A percentile compares a stretch with the other conserved stretches of the same genome.
Evolutionary conservation across 2,797 vertebrate species (phyloP).

Genomic region (Sparidentex hasta): DNA sequence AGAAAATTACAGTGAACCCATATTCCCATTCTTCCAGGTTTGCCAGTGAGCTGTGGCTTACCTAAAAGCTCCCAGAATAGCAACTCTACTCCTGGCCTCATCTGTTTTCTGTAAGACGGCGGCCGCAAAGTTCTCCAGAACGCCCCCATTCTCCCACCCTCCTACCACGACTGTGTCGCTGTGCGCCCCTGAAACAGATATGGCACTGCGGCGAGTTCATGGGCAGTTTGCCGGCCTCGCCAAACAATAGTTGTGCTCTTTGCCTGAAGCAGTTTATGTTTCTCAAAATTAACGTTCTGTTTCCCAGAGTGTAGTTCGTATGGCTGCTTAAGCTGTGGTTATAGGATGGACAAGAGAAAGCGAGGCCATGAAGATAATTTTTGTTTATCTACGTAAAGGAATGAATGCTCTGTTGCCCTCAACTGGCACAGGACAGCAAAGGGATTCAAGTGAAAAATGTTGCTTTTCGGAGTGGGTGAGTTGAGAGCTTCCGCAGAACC

Average conservation of each 20-base stretch:
- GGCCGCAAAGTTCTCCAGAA: conserved; percentile 72
- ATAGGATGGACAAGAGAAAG: conserved; percentile 41
- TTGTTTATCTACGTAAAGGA: conserved; percentile 64
- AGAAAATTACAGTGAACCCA: conserved; percentile 53
- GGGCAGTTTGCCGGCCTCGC: conserved; percentile 67
- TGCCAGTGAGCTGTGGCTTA: conserved; percentile 71
- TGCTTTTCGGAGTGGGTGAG: conserved; percentile 53
- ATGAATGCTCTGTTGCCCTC: conserved; percentile 59
- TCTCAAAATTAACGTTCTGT: conserved; percentile 69
- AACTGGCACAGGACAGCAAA: conserved; percentile 44
- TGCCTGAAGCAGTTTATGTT: conserved; percentile 62
- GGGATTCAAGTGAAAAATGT: conserved; percentile 58
- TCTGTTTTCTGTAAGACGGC: conserved; percentile 82
- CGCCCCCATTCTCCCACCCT: conserved; percentile 58
- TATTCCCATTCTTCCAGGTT: conserved; percentile 59
- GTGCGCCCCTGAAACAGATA: conserved; percentile 79
- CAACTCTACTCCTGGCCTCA: conserved; percentile 68
- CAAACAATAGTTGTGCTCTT: conserved; percentile 77
- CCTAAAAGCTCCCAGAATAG: conserved; percentile 79
- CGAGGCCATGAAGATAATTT: conserved; percentile 51
- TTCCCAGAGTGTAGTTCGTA: conserved; percentile 64
- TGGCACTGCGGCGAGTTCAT: conserved; percentile 72
- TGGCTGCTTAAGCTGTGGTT: conserved; percentile 66
- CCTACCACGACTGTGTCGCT: conserved; percentile 58
- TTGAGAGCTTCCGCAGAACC: conserved; percentile 39